Evolutionary conservation across 2,797 vertebrate genomes (phyloP).

Genomic region (Coluber constrictor): DNA sequence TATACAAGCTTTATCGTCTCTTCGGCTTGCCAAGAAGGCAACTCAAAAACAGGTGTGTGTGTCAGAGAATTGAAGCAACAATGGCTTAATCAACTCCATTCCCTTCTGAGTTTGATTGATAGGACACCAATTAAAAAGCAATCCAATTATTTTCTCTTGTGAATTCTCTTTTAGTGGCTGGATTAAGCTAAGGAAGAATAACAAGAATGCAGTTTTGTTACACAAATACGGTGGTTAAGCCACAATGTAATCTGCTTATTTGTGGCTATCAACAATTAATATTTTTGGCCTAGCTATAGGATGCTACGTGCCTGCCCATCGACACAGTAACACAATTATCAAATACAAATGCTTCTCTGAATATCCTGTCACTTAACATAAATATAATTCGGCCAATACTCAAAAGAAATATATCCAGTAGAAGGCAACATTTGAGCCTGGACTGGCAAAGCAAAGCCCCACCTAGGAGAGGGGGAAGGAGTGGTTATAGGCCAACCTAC

Average conservation of each 20-base stretch:
- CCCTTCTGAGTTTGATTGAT: not conserved
- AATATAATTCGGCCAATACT: not conserved
- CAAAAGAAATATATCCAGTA: slow-evolving; percentile 8
- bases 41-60: not conserved
- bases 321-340: not conserved
- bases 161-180: too few species aligned
- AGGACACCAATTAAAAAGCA: not conserved
- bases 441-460: not conserved
- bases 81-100: not conserved
- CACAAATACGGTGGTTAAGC: not conserved
- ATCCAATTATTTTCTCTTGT: not conserved
- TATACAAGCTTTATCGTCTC: not conserved
- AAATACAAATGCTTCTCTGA: not conserved
- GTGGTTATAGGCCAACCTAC: not conserved
- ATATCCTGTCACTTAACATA: not conserved
- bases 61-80: not conserved
- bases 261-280: not conserved
- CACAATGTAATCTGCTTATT: not conserved
- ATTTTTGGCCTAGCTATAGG: not conserved
- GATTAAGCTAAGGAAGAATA: not conserved
- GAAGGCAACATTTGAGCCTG: slow-evolving; percentile 37
- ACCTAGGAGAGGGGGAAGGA: not conserved
- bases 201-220: not conserved
- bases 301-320: not conserved
- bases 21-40: not conserved